Base-by-base conservation (phyloP, 2,113 vertebrate species). In the Menidia beryllina region DNA sequence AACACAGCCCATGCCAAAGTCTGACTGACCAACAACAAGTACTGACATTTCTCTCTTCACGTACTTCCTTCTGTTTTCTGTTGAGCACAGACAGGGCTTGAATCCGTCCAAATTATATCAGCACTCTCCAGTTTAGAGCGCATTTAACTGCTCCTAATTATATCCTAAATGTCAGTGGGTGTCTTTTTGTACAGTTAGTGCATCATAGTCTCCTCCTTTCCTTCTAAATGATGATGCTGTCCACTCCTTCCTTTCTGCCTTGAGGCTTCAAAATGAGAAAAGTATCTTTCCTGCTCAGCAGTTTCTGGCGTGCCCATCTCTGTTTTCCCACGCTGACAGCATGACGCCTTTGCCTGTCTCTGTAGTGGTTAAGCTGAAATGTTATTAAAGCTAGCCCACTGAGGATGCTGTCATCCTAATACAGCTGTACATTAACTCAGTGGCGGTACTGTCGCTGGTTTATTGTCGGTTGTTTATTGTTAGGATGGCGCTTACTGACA, bases 261-360 rank as follows among this genome's bases (percentile, higher is more conserved):
- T 51, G 7, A 67, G 61, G 68, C 70, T 74, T 86, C 47, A 84
- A 60, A 71, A 50, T 81, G 51, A 52, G 56, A 50, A 77, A 88
- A 82, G 72, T 75, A 76, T 85, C 75, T 73, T 62, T 81, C 58
- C 68, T 74, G 54, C 78, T 86, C 83, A 83, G 85, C 77, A 81
- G 26, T 81, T 89, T 79, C 74, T 85, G 67, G 71, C 77, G 61
- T 56, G 60, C 62, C 67, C 73, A 27, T 76, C 51, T 3, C 47
- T 48, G 57, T 58, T 86, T 89, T 90, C 90, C 86, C 90, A 89
- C 87, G 70, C 84, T 87, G 90, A 86, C 88, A 88, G 85, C 81
- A 76, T 86, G 86, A 84, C 71, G 76, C 86, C 84, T 82, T 72
- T 6, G 79, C 66, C 45, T 52, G 78, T 77, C 70, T 88, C 76